These are phyloP conservation scores for Drosophila micromelanica DNA, from an alignment of 1,140 invertebrate species.

Conservation along the genomic window DNA sequence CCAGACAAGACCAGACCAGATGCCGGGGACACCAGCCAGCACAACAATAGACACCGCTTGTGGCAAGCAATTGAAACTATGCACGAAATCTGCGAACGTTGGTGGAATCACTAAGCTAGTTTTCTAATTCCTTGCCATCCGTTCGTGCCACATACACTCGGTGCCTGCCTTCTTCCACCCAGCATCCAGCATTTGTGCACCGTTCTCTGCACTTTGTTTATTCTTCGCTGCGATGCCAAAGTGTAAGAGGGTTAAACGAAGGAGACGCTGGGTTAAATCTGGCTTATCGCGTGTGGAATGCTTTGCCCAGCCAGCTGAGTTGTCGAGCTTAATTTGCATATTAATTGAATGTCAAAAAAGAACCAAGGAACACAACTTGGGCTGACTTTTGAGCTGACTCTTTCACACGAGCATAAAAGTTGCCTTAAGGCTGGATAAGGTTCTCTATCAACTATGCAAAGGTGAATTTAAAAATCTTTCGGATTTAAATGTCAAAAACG, in stretches of 20 bases:
- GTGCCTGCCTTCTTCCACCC: not conserved
- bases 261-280: conserved; percentile 23
- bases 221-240: conserved; percentile 30
- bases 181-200: not conserved
- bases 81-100: conserved; percentile 72
- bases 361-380: conserved; percentile 42
- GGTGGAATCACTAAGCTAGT: conserved; percentile 73
- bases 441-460: conserved; percentile 12
- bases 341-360: conserved; percentile 80
- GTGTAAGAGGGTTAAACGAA: conserved; percentile 38
- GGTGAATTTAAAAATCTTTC: not conserved
- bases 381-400: conserved; percentile 32
- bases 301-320: conserved; percentile 32
- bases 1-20: conserved; percentile 25
- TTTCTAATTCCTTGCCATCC: conserved; percentile 56
- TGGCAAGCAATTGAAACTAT: conserved; percentile 68
- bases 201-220: conserved; percentile 33
- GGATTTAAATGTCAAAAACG: not conserved
- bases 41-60: conserved; percentile 13
- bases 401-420: not conserved
- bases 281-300: conserved; percentile 48
- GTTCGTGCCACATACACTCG: conserved; percentile 15
- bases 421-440: conserved; percentile 14
- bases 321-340: conserved; percentile 66
- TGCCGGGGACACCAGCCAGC: conserved; percentile 22